Percentiles rank a stretch among this genome's conserved stretches.
Evolutionary conservation across 2,797 vertebrate genomes (phyloP).

Genomic region (Serranus cabrilla): DNA sequence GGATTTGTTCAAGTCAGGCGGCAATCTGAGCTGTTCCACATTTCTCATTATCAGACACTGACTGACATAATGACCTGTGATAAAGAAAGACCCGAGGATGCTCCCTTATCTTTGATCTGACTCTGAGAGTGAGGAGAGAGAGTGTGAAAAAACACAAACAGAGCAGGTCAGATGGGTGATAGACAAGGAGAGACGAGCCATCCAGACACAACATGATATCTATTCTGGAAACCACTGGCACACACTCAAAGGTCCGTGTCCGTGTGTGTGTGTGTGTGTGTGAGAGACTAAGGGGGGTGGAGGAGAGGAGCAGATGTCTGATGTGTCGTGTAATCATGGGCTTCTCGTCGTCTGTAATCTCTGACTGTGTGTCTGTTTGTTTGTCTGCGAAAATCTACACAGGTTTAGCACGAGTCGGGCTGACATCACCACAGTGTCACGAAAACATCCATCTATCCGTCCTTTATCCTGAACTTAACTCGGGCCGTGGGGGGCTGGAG

Average conservation of each 20-base stretch:
- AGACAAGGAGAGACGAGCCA: conserved; percentile 29
- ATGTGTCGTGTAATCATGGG: conserved; percentile 66
- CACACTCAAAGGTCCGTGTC: conserved; percentile 55
- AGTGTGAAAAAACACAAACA: conserved; percentile 25
- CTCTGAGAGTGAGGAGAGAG: conserved; percentile 13
- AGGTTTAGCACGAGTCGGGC: neutral
- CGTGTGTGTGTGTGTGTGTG: conserved; percentile 15
- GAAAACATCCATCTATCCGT: neutral
- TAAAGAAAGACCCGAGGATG: neutral
- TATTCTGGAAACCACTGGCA: conserved; percentile 59
- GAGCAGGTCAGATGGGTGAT: conserved; percentile 6
- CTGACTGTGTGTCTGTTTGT: conserved; percentile 32
- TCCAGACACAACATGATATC: conserved; percentile 70
- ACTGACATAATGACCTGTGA: conserved; percentile 19
- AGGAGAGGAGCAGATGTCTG: conserved; percentile 53
- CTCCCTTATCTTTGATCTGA: conserved; percentile 17
- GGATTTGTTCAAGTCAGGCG: conserved; percentile 31
- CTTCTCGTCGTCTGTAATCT: conserved; percentile 62
- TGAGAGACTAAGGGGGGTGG: neutral
- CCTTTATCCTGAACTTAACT: too few relatives aligned
- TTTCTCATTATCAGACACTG: conserved; percentile 26
- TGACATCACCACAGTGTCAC: neutral
- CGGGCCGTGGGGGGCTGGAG: too few relatives aligned
- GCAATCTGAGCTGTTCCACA: conserved; percentile 8
- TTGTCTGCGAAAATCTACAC: conserved; percentile 19